Percentiles rank a stretch among this genome's conserved stretches.
Conservation (phyloP, 2,797 vertebrate species). For the Neomorphus geoffroyi region DNA sequence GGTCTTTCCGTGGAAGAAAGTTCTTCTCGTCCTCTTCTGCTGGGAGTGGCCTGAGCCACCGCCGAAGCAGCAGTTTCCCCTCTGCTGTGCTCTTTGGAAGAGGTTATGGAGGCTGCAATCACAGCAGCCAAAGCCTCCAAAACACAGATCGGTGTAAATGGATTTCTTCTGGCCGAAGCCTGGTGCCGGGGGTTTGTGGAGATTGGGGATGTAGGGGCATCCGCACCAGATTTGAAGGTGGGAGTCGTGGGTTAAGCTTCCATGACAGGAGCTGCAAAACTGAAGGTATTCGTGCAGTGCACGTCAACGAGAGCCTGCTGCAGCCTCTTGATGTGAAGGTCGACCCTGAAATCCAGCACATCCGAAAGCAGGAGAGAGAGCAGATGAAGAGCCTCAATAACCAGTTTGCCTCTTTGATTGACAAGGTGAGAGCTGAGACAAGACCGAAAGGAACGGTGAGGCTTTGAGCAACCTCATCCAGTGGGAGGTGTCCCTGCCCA, state of each 20-base stretch:
- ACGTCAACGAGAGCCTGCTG: conserved; percentile 79
- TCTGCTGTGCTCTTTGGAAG: background rate
- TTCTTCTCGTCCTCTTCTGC: conserved; percentile 59
- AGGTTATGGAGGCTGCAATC: background rate
- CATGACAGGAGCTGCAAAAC: background rate
- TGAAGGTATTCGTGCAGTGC: background rate
- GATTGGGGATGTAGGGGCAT: background rate
- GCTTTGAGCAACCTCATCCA: too few relatives aligned
- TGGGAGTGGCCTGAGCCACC: background rate
- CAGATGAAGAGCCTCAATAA: conserved; percentile 88
- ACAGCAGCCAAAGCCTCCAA: conserved; percentile 39
- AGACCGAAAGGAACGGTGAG: background rate
- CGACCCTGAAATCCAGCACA: conserved; percentile 76
- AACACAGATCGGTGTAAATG: background rate
- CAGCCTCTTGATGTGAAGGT: conserved; percentile 80
- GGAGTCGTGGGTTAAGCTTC: background rate
- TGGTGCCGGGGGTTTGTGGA: background rate
- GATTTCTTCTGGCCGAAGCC: background rate
- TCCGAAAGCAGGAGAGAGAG: conserved; percentile 82
- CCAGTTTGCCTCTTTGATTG: conserved; percentile 87
- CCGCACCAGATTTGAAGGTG: background rate
- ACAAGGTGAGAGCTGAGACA: conserved; percentile 79
- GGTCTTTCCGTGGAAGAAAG: background rate
- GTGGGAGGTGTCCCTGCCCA: too few relatives aligned
- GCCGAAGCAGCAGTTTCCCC: background rate